Percentiles rank a stretch among this genome's conserved stretches.
Conservation (phyloP, 2,797 vertebrate genomes). For the Acipenser transmontanus region DNA sequence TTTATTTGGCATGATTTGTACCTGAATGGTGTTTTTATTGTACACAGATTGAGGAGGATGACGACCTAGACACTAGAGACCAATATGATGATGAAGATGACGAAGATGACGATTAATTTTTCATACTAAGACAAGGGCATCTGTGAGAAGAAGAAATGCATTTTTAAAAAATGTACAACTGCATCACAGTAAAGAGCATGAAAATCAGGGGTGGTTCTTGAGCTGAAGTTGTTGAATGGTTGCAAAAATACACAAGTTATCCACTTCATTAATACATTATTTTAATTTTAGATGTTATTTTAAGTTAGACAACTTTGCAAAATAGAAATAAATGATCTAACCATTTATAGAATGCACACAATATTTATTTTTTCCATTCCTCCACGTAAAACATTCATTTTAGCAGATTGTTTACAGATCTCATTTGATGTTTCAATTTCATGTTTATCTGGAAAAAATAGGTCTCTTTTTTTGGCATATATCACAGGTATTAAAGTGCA, state of each 20-base stretch:
- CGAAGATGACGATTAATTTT: conserved; percentile 61
- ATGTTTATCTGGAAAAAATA: not conserved
- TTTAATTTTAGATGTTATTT: conserved; percentile 9
- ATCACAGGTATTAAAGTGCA: conserved; percentile 6
- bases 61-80: conserved; percentile 82
- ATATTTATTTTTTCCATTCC: not conserved
- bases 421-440: not conserved
- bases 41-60: conserved; percentile 85
- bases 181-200: conserved; percentile 30
- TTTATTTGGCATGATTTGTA: conserved; percentile 25
- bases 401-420: not conserved
- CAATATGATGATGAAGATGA: conserved; percentile 71
- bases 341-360: not conserved
- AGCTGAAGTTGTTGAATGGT: conserved; percentile 25
- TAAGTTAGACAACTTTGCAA: not conserved
- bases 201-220: conserved; percentile 26
- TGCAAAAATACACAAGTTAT: too few relatives aligned
- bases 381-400: not conserved
- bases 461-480: not conserved
- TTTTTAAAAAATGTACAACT: conserved; percentile 9
- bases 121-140: conserved; percentile 6
- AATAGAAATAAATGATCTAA: not conserved
- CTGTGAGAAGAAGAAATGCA: conserved; percentile 28
- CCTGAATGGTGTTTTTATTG: conserved; percentile 12
- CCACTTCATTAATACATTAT: conserved; percentile 18